Base-by-base conservation (phyloP, 2,888 invertebrate genomes). In the Chirona hameri region DNA sequence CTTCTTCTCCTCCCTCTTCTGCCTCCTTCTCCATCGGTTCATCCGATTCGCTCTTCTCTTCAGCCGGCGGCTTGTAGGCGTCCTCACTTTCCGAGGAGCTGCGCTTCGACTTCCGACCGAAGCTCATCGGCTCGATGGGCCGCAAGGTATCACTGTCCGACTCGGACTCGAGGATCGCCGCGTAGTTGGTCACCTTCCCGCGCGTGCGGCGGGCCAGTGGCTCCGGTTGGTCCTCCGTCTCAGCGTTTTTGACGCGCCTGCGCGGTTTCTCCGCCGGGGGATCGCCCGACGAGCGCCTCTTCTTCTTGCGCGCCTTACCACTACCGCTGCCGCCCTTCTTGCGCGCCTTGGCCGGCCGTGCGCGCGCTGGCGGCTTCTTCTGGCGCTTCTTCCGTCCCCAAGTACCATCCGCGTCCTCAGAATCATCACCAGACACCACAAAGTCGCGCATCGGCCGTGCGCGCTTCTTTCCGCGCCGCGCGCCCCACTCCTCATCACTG, bases 321-420 rank as follows among this genome's bases (percentile, higher is more conserved):
- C 46, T 46, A 18, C 46, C 46, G 24, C 46, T 39, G 9, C 39
- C 76, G 39, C 39, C 15, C 24, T 76, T 76, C 46, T 46, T 46
- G 24, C 76, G 76, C 10, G 24, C 39, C 27, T 76, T 76, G 76
- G 76, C 46, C 2, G 52, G 46, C 24, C 39, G 76, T 39, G 15
- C 31, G 31, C 72, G 72, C 27, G 31, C 18, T 29, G 72, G 31
- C 72, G 72, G 18, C 72, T 72, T 72, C 72, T 31, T 72, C 72
- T 31, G 27, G 72, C 27, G 18, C 86, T 89, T 90, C 83, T 87
- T 88, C 69, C 89, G 88, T 21, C 90, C 89, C 91, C 91, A 91
- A 0, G 90, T 90, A 80, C 89, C 90, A 83, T 92, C 92, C 39
- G 39, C 21, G 21, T 39, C 39, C 21, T 76, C 76, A 0, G 39